A percentile compares a stretch with the other conserved stretches of the same genome.
phyloP scores from a whole-genome alignment of 1,140 invertebrate species.

The Eufriesea mexicana region DNA sequence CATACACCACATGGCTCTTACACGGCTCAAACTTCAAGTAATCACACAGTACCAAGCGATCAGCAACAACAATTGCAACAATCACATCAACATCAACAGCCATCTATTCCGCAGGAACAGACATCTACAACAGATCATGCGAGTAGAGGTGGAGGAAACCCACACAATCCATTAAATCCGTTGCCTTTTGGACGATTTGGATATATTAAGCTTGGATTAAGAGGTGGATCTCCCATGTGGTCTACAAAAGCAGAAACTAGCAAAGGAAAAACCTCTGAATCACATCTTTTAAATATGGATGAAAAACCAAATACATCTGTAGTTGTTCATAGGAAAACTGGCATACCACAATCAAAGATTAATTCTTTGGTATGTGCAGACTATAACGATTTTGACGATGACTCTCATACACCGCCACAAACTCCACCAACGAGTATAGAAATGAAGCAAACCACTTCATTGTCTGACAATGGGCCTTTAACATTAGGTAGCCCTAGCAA shows the following conservation, averaged over 20 bases:
- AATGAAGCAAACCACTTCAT: slow-evolving; percentile 68
- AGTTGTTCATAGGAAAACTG: slow-evolving; percentile 80
- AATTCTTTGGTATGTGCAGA: slow-evolving; percentile 85
- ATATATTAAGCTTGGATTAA: slow-evolving; percentile 86
- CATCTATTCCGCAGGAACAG: slow-evolving; percentile 68
- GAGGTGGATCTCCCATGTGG: slow-evolving; percentile 90
- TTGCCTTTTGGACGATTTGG: slow-evolving; percentile 83
- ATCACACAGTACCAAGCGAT: slow-evolving; percentile 72
- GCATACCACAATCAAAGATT: slow-evolving; percentile 81
- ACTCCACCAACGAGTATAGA: slow-evolving; percentile 81
- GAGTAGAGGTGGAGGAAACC: slow-evolving; percentile 81
- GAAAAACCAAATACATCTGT: slow-evolving; percentile 82
- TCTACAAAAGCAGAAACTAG: slow-evolving; percentile 79
- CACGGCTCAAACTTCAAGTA: slow-evolving; percentile 68
- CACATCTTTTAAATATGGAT: slow-evolving; percentile 68
- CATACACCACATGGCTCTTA: slow-evolving; percentile 70
- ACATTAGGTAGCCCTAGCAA: slow-evolving; percentile 73
- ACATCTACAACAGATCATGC: slow-evolving; percentile 66
- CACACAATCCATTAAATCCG: slow-evolving; percentile 82
- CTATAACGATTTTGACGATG: slow-evolving; percentile 86
- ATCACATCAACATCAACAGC: slow-evolving; percentile 70
- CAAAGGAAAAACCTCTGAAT: slow-evolving; percentile 79
- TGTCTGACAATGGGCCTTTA: slow-evolving; percentile 66
- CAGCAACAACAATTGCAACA: slow-evolving; percentile 75
- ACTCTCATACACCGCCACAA: slow-evolving; percentile 84